Percentiles rank a stretch among this genome's conserved stretches.
Conservation (phyloP, 2,113 vertebrate species). For the Rhinogobius similis region DNA sequence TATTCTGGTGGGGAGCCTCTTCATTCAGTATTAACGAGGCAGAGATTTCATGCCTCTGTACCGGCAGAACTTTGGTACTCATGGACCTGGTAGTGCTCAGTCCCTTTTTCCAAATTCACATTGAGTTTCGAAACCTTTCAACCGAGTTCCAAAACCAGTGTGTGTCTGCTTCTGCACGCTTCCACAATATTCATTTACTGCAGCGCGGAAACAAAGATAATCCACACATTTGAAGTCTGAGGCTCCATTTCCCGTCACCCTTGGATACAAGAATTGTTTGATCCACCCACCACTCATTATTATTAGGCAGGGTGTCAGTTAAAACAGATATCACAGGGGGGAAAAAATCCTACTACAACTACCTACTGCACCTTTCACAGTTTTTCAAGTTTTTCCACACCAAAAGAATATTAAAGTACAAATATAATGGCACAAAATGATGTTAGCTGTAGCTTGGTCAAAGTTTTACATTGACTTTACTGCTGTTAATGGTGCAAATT, state of each 20-base stretch:
- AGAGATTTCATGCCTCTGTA: neutral
- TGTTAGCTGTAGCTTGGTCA: neutral
- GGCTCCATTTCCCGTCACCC: neutral
- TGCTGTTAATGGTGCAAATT: too few species aligned
- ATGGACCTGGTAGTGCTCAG: slow-evolving; percentile 18
- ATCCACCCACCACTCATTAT: neutral
- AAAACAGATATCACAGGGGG: slow-evolving; percentile 3
- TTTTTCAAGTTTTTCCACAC: neutral
- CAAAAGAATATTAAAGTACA: too few species aligned
- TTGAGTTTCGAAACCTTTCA: slow-evolving; percentile 32
- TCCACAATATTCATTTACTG: slow-evolving; percentile 14
- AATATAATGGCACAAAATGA: too few species aligned
- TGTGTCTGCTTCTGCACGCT: slow-evolving; percentile 4
- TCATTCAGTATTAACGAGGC: neutral
- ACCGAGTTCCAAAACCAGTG: slow-evolving; percentile 16
- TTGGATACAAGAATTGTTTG: neutral
- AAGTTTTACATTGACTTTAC: neutral
- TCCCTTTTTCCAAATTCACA: slow-evolving; percentile 27
- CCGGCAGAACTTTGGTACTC: neutral
- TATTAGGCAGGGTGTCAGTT: neutral
- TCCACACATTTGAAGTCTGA: neutral
- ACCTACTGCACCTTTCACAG: neutral
- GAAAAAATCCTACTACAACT: slow-evolving; percentile 2
- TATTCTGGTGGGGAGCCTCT: neutral
- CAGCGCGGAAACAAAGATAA: slow-evolving; percentile 2